Percentiles rank a stretch among this genome's conserved stretches.
These are phyloP conservation scores for Drosophila silvestris DNA, from an alignment of 2,888 invertebrate species.

Conservation along the genomic window DNA sequence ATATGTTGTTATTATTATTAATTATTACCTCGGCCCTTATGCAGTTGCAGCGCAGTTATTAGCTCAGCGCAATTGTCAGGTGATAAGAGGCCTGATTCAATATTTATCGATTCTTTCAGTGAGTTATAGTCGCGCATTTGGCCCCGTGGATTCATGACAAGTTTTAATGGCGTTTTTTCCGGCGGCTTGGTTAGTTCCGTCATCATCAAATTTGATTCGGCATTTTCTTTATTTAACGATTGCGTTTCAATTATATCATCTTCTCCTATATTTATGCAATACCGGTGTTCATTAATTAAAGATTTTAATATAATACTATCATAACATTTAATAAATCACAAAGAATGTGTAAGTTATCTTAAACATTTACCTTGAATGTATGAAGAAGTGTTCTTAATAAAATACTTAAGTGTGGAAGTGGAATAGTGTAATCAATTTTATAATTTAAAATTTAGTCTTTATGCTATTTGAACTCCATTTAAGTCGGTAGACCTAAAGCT, in stretches of 20 bases:
- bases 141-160: slow-evolving; percentile 92
- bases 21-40: slow-evolving; percentile 90
- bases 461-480: neutral
- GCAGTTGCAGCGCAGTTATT: slow-evolving; percentile 91
- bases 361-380: neutral
- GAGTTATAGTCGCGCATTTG: slow-evolving; percentile 90
- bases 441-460: neutral
- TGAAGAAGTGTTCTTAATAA: neutral
- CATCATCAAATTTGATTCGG: slow-evolving; percentile 43
- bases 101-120: slow-evolving; percentile 88
- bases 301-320: neutral
- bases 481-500: neutral
- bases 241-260: slow-evolving; percentile 34
- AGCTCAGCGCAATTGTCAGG: slow-evolving; percentile 92
- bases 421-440: neutral
- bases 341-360: neutral
- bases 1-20: slow-evolving; percentile 12
- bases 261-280: slow-evolving; percentile 63
- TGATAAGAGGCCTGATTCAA: slow-evolving; percentile 88
- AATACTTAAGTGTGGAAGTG: neutral
- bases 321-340: neutral
- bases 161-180: slow-evolving; percentile 87
- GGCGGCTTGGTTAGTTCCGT: slow-evolving; percentile 55
- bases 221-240: slow-evolving; percentile 80
- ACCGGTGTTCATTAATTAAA: neutral